A percentile compares a stretch with the other conserved stretches of the same genome.
Evolutionary conservation across 2,888 invertebrate species (phyloP).

Genomic region (Toxonevra muliebris): DNA sequence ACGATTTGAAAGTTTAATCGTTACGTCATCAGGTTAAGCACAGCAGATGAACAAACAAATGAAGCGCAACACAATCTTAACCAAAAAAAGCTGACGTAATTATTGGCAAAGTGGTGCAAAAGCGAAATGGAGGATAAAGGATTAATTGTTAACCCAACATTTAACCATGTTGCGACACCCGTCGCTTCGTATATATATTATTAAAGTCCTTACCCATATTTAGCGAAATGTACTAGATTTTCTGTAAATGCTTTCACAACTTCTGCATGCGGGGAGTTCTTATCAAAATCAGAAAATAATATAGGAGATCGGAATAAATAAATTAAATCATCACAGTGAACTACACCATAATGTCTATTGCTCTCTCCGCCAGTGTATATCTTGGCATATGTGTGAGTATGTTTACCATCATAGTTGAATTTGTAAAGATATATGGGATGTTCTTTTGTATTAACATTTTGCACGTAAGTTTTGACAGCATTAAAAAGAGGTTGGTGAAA

Average conservation of each 20-base stretch:
- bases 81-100: too few relatives aligned
- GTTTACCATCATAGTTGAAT: constrained; percentile 65
- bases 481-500: constrained; percentile 66
- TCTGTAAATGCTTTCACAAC: constrained; percentile 62
- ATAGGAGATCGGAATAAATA: constrained; percentile 66
- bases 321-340: constrained; percentile 68
- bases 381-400: constrained; percentile 63
- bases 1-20: too few relatives aligned
- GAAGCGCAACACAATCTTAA: too few relatives aligned
- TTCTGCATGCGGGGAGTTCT: constrained; percentile 55
- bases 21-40: too few relatives aligned
- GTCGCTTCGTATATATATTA: background rate
- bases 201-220: constrained; percentile 60
- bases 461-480: constrained; percentile 49
- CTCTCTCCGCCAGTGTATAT: constrained; percentile 60
- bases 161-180: too few relatives aligned
- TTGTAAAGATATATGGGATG: constrained; percentile 66
- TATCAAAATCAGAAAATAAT: constrained; percentile 61
- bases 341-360: constrained; percentile 56
- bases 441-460: constrained; percentile 43
- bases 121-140: background rate
- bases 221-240: constrained; percentile 67
- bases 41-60: too few relatives aligned
- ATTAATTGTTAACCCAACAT: background rate
- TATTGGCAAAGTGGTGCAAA: too few relatives aligned